Evolutionary conservation across 2,888 invertebrate genomes (phyloP), one percentile per base, ranked within the genome.

Genomic region (Cabera pusaria): DNA sequence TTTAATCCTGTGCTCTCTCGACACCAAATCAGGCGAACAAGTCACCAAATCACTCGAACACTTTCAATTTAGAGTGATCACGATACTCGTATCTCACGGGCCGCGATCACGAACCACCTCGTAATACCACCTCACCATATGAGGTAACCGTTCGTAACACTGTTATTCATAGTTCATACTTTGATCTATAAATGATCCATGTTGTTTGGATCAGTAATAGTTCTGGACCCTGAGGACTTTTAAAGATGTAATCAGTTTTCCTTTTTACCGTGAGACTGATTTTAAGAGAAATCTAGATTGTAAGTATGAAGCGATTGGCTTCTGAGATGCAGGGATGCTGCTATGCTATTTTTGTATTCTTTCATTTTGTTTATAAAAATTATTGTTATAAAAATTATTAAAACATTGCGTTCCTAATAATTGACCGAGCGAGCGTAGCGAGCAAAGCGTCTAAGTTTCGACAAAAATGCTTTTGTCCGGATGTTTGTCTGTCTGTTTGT

Each of bases 61-160:
- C 62, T 64, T 61, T 64, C 61, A 49, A 44, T 59, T 50, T 57
- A 57, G 44, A 58, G 49, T 41, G 56, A 42, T 59, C 61, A 61
- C 62, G 59, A 62, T 57, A n/a, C n/a, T n/a, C n/a, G n/a, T n/a
- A 59, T 48, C 45, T 50, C 47, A 45, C 52, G 44, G 56, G 50
- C 46, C 53, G 40, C 43, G 43, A 46, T 56, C 49, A 48, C 45
- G 50, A 45, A 44, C 49, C 36, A 33, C 39, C 48, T 45, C 42
- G 48, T 51, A 49, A 55, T 54, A 50, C 52, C 45, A 44, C 34
- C 31, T 37, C 43, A 49, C 62, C 59, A 49, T 61, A 62, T 61
- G 62, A 50, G 59, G 64, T 52, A 56, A 58, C 53, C 6, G 11
- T 38, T 25, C 28, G 23, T 37, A 34, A 43, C 43, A 28, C 17